phyloP scores from a whole-genome alignment of 2,888 invertebrate genomes.

The Tipula vernalis region DNA sequence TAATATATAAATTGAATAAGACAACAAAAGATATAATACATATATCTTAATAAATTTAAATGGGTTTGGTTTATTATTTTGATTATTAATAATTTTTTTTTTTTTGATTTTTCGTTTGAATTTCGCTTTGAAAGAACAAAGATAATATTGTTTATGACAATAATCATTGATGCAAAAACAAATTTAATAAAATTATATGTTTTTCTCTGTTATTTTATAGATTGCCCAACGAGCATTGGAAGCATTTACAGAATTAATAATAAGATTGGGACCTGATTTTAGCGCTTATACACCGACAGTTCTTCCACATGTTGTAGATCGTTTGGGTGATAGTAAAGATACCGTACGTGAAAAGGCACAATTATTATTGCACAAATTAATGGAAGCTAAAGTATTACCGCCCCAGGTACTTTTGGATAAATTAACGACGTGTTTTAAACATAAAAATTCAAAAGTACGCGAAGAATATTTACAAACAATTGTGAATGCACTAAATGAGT shows the following conservation, averaged over 20 bases:
- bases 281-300: conserved; percentile 73
- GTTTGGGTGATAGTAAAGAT: conserved; percentile 51
- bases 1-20: neutral
- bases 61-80: neutral
- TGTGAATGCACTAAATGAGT: conserved; percentile 72
- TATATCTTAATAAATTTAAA: neutral
- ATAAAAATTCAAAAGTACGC: conserved; percentile 86
- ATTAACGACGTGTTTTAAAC: conserved; percentile 53
- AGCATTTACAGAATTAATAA: conserved; percentile 71
- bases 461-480: conserved; percentile 80
- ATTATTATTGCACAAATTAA: conserved; percentile 53
- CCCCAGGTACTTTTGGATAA: conserved; percentile 62
- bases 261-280: conserved; percentile 78
- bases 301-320: conserved; percentile 69
- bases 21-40: neutral
- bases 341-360: conserved; percentile 62
- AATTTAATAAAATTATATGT: neutral
- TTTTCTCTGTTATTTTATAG: conserved; percentile 37
- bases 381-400: conserved; percentile 55
- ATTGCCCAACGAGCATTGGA: conserved; percentile 88
- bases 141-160: neutral
- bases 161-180: neutral
- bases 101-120: neutral
- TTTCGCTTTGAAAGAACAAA: neutral
- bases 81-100: neutral